These are phyloP conservation scores for Sphecodes monilicornis DNA, from an alignment of 2,888 invertebrate species.

Conservation along the genomic window DNA sequence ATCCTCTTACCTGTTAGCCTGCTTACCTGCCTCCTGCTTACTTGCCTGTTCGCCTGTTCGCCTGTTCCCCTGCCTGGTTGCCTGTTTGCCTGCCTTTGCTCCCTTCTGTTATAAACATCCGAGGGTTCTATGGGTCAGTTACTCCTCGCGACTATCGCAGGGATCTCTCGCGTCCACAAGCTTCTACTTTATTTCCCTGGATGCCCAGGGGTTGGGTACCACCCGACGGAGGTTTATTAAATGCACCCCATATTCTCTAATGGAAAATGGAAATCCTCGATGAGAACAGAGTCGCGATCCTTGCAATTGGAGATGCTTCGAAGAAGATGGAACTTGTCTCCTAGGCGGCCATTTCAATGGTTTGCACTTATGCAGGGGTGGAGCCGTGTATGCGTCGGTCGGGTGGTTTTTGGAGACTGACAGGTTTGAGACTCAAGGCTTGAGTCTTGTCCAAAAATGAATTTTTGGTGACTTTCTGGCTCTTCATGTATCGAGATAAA, in stretches of 20 bases:
- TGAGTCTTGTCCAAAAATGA: no score
- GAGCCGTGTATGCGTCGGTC: no score
- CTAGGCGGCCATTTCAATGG: background rate
- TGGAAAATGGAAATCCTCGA: no score
- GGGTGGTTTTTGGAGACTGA: no score
- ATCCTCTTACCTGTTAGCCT: background rate
- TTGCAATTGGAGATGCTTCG: background rate
- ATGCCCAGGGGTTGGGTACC: background rate
- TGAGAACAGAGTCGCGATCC: background rate
- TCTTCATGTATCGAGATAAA: no score
- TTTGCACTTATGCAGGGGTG: background rate
- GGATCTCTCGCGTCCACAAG: slow-evolving; percentile 43
- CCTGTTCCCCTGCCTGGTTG: background rate
- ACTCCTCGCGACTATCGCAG: slow-evolving; percentile 48
- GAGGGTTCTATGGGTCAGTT: slow-evolving; percentile 53
- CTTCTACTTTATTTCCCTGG: slow-evolving; percentile 48
- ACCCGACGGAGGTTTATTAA: background rate
- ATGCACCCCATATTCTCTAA: background rate
- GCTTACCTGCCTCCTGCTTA: background rate
- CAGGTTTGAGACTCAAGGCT: no score
- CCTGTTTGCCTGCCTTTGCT: slow-evolving; percentile 5
- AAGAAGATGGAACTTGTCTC: background rate
- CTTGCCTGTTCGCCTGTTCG: background rate
- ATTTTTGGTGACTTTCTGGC: no score
- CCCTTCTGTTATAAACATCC: slow-evolving; percentile 37